Evolutionary conservation across 2,113 vertebrate species (phyloP), one percentile per base, ranked within the genome.

Genomic region (Microcebus ravelobensis): DNA sequence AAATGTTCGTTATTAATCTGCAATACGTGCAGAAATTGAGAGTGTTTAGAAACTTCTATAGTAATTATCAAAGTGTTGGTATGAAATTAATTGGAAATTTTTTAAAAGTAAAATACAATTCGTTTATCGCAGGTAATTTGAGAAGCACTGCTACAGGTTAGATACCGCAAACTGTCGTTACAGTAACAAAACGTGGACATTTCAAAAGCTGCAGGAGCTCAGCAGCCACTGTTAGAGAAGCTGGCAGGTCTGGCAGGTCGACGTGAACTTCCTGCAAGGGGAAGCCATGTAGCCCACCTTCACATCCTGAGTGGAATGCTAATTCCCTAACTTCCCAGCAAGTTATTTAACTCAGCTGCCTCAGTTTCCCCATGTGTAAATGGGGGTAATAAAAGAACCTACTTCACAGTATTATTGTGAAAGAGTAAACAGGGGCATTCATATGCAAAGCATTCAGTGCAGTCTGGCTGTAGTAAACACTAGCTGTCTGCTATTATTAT

Each of bases 41-140:
- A 70, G 27, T 36, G 3, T 67, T 68, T 67, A 70, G 91, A 79
- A 81, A 77, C 45, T 23, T 68, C 34, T 57, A 34, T 3, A 77
- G 71, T 48, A 63, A 86, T 79, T 71, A 79, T 27, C 25, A n/a
- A 95, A 95, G 73, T 77, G 25, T 82, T 87, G 36, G 18, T 82
- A 67, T 63, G 59, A 57, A 45, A 52, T 8, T 18, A 20, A 31
- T 94, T 84, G 71, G 84, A 83, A 79, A 36, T 34, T 68, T 73
- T 71, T 0, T 29, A 42, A 59, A 80, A 83, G 50, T 21, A 48
- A 87, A 87, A 77, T 83, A 68, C 87, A 94, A 88, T 45, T 21
- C 71, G 65, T 55, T 29, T 42, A 65, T 70, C 15, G 21, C 45
- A 91, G 39, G 52, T 42, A 9, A 21, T 52, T 29, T 21, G n/a